phyloP scores from a whole-genome alignment of 2,797 vertebrate genomes.

The Sebastes flavidus region DNA sequence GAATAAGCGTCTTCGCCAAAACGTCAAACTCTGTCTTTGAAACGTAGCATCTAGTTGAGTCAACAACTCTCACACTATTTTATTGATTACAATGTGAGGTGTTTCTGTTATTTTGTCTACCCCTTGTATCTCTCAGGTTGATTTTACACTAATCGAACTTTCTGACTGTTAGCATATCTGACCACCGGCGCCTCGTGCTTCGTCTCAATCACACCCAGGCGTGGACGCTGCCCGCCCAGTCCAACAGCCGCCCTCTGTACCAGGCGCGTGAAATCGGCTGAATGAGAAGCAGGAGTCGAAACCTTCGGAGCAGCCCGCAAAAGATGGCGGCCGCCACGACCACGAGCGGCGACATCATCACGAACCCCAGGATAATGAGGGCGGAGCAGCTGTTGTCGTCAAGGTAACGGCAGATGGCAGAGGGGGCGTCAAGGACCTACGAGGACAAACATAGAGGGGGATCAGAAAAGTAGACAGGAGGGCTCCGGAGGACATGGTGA shows the following conservation, averaged over 20 bases:
- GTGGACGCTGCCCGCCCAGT: conserved; percentile 71
- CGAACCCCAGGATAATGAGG: conserved; percentile 93
- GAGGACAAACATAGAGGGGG: conserved; percentile 21
- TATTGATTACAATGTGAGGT: neutral
- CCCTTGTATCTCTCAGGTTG: neutral
- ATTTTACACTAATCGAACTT: neutral
- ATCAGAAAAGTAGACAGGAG: conserved; percentile 3
- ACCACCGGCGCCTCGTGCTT: neutral
- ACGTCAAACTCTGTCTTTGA: neutral
- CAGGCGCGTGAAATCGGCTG: conserved; percentile 79
- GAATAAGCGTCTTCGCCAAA: neutral
- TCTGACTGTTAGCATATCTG: neutral
- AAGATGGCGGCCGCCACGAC: conserved; percentile 90
- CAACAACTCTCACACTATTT: neutral
- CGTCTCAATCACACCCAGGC: conserved; percentile 78
- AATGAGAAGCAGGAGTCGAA: conserved; percentile 85
- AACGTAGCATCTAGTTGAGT: neutral
- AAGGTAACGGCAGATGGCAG: conserved; percentile 85
- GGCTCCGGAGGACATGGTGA: neutral
- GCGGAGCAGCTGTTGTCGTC: conserved; percentile 94
- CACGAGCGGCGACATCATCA: conserved; percentile 94
- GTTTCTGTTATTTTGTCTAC: conserved; percentile 11
- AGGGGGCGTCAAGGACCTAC: conserved; percentile 77
- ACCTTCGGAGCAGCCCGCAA: conserved; percentile 85
- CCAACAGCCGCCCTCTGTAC: conserved; percentile 81